Evolutionary conservation across 2,113 vertebrate genomes (phyloP).

Genomic region (Corythoichthys haematopterus): DNA sequence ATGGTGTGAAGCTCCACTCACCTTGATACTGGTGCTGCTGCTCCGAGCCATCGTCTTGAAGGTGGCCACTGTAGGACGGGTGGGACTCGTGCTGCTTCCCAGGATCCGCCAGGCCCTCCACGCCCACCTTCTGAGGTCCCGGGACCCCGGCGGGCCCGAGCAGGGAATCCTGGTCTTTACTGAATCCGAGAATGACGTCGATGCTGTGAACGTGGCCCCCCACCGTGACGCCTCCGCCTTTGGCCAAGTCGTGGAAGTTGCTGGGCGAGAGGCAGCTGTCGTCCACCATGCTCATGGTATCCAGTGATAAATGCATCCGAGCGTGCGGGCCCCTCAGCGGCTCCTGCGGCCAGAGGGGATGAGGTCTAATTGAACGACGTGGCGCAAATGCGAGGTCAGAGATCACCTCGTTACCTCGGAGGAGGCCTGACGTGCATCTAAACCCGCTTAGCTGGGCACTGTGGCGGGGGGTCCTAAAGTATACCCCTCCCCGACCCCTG

Average conservation of each 20-base stretch:
- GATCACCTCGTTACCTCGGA: conserved; percentile 11
- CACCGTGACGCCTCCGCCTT: conserved; percentile 57
- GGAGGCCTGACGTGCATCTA: neutral
- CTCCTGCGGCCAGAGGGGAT: conserved; percentile 26
- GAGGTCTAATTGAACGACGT: conserved; percentile 9
- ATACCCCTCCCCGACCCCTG: neutral
- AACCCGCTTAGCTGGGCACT: conserved; percentile 32
- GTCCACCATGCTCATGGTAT: conserved; percentile 76
- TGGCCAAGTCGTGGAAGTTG: conserved; percentile 75
- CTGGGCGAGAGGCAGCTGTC: conserved; percentile 73
- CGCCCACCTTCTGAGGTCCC: conserved; percentile 48
- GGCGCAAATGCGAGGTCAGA: conserved; percentile 12
- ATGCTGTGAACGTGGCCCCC: conserved; percentile 76
- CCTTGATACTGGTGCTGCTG: conserved; percentile 61
- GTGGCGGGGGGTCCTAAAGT: neutral
- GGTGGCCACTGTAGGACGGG: conserved; percentile 49
- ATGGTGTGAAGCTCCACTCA: conserved; percentile 33
- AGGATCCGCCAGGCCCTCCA: conserved; percentile 49
- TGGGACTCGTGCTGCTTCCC: conserved; percentile 40
- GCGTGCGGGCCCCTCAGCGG: conserved; percentile 31
- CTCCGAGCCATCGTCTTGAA: conserved; percentile 37
- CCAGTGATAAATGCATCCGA: conserved; percentile 77
- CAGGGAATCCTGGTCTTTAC: conserved; percentile 72
- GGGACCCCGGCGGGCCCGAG: conserved; percentile 50
- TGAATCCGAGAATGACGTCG: conserved; percentile 78